These are phyloP conservation scores for Scytalopus superciliaris DNA, from an alignment of 2,113 vertebrate species.

Conservation along the genomic window DNA sequence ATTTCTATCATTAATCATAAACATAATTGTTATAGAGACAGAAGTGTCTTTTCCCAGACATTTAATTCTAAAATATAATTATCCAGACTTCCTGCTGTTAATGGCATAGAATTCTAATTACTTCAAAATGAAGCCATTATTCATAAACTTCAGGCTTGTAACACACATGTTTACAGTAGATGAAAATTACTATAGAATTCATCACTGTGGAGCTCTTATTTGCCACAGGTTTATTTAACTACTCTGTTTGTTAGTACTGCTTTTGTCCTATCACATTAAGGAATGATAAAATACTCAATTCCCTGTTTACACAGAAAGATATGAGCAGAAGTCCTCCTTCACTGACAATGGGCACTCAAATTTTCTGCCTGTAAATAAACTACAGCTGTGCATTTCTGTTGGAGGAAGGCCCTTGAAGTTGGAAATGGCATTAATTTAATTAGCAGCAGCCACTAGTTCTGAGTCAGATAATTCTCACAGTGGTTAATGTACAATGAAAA, in stretches of 20 bases:
- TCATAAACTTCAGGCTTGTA: slow-evolving; percentile 66
- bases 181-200: slow-evolving; percentile 42
- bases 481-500: not conserved
- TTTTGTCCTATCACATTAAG: slow-evolving; percentile 39
- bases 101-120: slow-evolving; percentile 77
- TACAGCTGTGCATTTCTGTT: not conserved
- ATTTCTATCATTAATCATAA: slow-evolving; percentile 76
- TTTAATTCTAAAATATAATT: slow-evolving; percentile 79
- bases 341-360: not conserved
- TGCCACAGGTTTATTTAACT: slow-evolving; percentile 42
- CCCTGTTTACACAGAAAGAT: slow-evolving; percentile 17
- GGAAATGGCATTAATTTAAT: not conserved
- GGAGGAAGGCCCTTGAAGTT: not conserved
- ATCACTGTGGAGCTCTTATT: slow-evolving; percentile 3
- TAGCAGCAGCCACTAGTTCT: not conserved
- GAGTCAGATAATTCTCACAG: not conserved
- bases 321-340: not conserved
- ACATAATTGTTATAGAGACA: slow-evolving; percentile 71
- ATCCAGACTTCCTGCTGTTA: slow-evolving; percentile 75
- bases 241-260: not conserved
- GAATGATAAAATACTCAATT: slow-evolving; percentile 14
- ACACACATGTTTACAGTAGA: slow-evolving; percentile 66
- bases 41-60: slow-evolving; percentile 72
- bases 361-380: not conserved
- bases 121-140: slow-evolving; percentile 77